phyloP scores from a whole-genome alignment of 1,140 invertebrate genomes.

The Drosophila lowei region DNA sequence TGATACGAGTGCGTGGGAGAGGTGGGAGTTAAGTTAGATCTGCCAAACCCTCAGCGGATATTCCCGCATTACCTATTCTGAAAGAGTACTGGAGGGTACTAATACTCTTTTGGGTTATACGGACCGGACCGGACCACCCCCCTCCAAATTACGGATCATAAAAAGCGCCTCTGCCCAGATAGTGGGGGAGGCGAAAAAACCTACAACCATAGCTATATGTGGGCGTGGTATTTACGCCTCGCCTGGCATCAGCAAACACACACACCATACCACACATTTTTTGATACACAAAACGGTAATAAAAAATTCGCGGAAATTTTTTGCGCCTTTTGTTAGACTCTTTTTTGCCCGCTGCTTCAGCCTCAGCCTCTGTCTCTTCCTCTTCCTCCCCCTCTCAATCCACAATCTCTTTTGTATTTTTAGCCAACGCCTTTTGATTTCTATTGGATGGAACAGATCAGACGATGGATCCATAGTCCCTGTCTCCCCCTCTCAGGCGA shows the following conservation, averaged over 20 bases:
- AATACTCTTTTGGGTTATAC: too few relatives aligned
- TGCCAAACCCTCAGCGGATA: too few relatives aligned
- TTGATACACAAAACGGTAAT: slow-evolving; percentile 27
- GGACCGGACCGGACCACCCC: too few relatives aligned
- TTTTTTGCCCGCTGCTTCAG: background rate
- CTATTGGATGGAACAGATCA: slow-evolving; percentile 9
- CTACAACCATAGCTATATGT: too few relatives aligned
- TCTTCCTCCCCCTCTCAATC: background rate
- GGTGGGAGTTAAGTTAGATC: too few relatives aligned
- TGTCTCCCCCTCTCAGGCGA: background rate
- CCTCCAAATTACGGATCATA: too few relatives aligned
- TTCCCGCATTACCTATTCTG: too few relatives aligned
- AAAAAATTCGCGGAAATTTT: slow-evolving; percentile 67
- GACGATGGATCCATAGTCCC: background rate
- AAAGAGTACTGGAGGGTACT: too few relatives aligned
- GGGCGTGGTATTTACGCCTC: slow-evolving; percentile 1
- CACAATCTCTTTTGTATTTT: slow-evolving; percentile 24
- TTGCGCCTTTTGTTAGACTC: slow-evolving; percentile 8
- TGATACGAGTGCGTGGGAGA: too few relatives aligned
- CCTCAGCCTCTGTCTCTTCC: background rate
- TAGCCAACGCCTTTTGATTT: slow-evolving; percentile 34
- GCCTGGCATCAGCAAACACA: slow-evolving; percentile 12
- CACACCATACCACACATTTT: slow-evolving; percentile 10
- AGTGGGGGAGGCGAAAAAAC: too few relatives aligned
- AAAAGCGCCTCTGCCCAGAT: too few relatives aligned